Evolutionary conservation across 2,797 vertebrate genomes (phyloP).

Genomic region (Alectoris magna): DNA sequence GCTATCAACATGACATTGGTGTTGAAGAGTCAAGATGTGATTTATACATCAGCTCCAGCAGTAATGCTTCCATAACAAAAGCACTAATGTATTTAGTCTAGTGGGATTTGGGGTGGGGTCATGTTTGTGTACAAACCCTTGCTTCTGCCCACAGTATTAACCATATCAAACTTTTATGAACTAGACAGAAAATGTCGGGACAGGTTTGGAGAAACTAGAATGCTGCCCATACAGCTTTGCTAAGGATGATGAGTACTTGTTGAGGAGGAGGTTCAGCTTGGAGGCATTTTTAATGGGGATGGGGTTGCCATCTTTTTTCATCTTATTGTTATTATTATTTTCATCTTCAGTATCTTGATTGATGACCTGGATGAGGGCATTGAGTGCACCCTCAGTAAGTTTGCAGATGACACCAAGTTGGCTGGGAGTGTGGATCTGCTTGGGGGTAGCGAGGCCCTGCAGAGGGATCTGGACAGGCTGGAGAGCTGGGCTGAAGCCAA

Average conservation of each 20-base stretch:
- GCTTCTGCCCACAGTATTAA: neutral
- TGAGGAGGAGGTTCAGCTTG: neutral
- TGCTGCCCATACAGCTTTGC: neutral
- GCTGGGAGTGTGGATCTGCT: too few relatives aligned
- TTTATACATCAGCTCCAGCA: neutral
- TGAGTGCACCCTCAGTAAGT: too few relatives aligned
- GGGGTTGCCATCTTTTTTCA: neutral
- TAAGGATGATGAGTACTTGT: neutral
- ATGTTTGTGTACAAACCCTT: neutral
- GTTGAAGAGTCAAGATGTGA: neutral
- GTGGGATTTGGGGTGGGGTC: neutral
- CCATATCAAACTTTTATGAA: neutral
- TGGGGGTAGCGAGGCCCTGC: too few relatives aligned
- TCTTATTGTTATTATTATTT: neutral
- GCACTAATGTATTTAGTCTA: rapidly evolving
- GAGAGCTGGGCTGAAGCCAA: too few relatives aligned
- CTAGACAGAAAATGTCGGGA: neutral
- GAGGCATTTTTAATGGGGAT: neutral
- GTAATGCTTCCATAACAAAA: neutral
- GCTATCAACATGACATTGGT: neutral
- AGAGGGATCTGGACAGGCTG: too few relatives aligned
- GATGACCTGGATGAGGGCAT: too few relatives aligned
- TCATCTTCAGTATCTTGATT: too few relatives aligned
- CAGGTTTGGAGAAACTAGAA: neutral
- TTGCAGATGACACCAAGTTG: too few relatives aligned